These are phyloP conservation scores for Entomobrya proxima DNA, from an alignment of 2,888 invertebrate species.

Conservation along the genomic window DNA sequence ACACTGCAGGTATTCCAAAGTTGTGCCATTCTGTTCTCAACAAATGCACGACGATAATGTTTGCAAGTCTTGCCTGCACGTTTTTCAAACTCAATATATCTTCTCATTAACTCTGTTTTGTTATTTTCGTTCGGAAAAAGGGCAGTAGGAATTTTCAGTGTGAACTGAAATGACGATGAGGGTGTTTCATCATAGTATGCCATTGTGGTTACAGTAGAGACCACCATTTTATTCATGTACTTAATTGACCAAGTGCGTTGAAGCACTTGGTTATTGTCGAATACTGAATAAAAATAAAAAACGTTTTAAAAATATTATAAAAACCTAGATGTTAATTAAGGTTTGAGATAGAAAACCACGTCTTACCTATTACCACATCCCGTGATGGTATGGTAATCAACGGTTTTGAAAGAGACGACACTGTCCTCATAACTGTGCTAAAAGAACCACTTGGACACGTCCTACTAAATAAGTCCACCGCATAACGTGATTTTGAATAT, in stretches of 20 bases:
- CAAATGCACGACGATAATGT: not conserved
- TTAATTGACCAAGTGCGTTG: not conserved
- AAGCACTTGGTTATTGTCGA: constrained; percentile 18
- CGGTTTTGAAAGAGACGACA: too few species aligned
- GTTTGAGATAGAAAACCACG: too few species aligned
- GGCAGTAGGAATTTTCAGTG: not conserved
- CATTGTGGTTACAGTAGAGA: constrained; percentile 13
- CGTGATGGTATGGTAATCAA: not conserved
- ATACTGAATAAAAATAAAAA: not conserved
- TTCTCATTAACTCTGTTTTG: not conserved
- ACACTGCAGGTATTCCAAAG: too few species aligned
- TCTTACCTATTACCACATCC: not conserved
- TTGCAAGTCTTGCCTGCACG: not conserved
- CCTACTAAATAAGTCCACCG: not conserved
- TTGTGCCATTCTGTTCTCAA: too few species aligned
- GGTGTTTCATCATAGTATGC: not conserved
- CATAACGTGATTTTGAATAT: not conserved
- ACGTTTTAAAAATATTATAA: not conserved
- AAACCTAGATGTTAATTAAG: not conserved
- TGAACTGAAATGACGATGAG: not conserved
- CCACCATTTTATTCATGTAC: not conserved
- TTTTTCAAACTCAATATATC: not conserved
- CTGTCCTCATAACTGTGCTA: too few species aligned
- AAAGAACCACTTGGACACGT: not conserved
- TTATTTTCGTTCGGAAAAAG: not conserved